Evolutionary conservation across 2,888 invertebrate species (phyloP), one percentile per base, ranked within the genome.

Genomic region (Ariolimax columbianus): DNA sequence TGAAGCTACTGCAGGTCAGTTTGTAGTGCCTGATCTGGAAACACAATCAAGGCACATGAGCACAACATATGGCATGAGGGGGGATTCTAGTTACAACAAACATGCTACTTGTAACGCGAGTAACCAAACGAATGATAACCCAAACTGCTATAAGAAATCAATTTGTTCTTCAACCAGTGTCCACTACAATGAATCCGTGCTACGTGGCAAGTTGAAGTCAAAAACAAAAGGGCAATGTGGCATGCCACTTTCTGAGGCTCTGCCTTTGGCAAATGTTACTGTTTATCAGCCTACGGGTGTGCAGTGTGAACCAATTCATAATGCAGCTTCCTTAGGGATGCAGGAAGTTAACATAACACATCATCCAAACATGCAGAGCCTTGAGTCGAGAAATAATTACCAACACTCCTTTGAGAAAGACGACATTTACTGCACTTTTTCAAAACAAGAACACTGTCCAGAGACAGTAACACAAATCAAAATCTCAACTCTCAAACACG

Each of bases 1-100:
- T 33, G 82, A 82, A 82, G n/a, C 75, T 2, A 82, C 82, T 14
- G 82, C 82, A 17, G 82, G 82, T 6, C 59, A 59, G 43, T 82
- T 63, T 43, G 63, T 36, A 14, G 59, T 51, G 6, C 63, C 43
- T 17, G 70, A 73, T 43, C 30, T 40, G 6, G 47, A 63, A 2
- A 63, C 75, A 19, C 23, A 63, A 4, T 1, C 33, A n/a, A 75
- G 33, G 30, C 3, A 19, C 6, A 33, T 19, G 33, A 47, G 3
- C 14, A 75, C 47, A 3, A 51, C 19, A 51, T 2, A 19, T 33
- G 23, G 23, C 11, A n/a, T 63, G 19, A n/a, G n/a, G n/a, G n/a
- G n/a, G n/a, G n/a, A 78, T 26, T 43, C 17, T 36, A 66, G 79
- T 23, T 68, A 79, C 43, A 79, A 79, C 30, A 47, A 63, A 36